Evolutionary conservation across 2,888 invertebrate genomes (phyloP), one percentile per base, ranked within the genome.

Genomic region (Melanargia galathea): DNA sequence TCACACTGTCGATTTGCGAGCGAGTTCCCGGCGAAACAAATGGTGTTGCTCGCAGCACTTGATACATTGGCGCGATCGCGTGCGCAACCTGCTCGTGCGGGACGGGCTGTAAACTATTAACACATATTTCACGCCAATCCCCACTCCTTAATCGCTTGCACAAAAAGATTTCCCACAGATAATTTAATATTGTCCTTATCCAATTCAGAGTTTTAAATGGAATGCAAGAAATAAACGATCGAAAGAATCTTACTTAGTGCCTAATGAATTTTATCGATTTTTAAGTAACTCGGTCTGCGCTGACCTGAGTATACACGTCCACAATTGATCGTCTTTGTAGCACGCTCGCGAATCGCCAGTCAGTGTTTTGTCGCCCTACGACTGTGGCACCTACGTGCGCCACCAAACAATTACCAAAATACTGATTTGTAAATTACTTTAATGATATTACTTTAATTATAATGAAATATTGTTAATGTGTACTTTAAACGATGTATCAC

Each of bases 401-500:
- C 66, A 61, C 63, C 51, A 63, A 13, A 35, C 35, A 33, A 51
- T 59, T 59, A 48, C 51, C 62, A 61, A 67, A 70, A 69, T 69
- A 68, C 69, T 70, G 69, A 69, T 69, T 52, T 61, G 65, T 65
- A 68, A 65, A 33, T 65, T 59, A 65, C 5, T 68, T 68, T 60
- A 61, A 65, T 66, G 60, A 63, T 60, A 64, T 62, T 40, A 55
- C 26, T 40, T 46, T 64, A 46, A 58, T 30, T 54, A 46, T 57
- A 62, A 64, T 62, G 51, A 65, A 63, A 58, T 61, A 62, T 51
- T 66, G 49, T 65, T 58, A 67, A 46, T 64, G 62, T 62, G 62
- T 67, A 63, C 58, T 64, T 59, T 59, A 59, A 35, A 59, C 40
- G 58, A 65, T 73, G 73, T 75, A 76, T 75, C 75, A 74, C 76